Evolutionary conservation across 2,888 invertebrate species (phyloP).

Genomic region (Timema podura): DNA sequence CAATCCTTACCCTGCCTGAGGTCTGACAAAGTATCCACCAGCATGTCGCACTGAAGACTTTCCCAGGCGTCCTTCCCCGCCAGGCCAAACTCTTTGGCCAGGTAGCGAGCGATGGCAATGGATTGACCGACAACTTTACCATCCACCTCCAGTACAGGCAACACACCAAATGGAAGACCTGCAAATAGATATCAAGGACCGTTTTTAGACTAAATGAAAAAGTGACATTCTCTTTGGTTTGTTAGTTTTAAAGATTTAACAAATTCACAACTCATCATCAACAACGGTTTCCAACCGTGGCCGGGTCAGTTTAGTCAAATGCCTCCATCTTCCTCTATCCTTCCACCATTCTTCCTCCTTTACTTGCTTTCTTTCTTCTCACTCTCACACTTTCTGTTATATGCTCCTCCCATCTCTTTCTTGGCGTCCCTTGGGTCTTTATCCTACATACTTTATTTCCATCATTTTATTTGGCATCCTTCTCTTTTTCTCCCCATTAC

Average conservation of each 20-base stretch:
- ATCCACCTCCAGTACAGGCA: conserved; percentile 56
- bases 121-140: conserved; percentile 54
- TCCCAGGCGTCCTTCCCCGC: conserved; percentile 55
- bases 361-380: no score
- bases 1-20: conserved; percentile 49
- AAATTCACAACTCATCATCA: not conserved
- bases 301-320: no score
- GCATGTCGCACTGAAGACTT: conserved; percentile 52
- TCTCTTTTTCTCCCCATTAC: no score
- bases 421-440: no score
- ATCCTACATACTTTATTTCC: no score
- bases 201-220: not conserved
- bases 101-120: conserved; percentile 54
- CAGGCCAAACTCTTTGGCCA: conserved; percentile 52
- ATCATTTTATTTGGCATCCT: no score
- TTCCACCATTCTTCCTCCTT: no score
- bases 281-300: not conserved
- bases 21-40: conserved; percentile 54
- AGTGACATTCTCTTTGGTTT: not conserved
- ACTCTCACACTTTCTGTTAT: no score
- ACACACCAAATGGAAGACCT: conserved; percentile 55
- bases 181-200: conserved; percentile 33
- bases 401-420: no score
- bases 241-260: not conserved
- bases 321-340: no score